Base-by-base conservation (phyloP, 2,113 vertebrate species). In the Phyllostomus hastatus region DNA sequence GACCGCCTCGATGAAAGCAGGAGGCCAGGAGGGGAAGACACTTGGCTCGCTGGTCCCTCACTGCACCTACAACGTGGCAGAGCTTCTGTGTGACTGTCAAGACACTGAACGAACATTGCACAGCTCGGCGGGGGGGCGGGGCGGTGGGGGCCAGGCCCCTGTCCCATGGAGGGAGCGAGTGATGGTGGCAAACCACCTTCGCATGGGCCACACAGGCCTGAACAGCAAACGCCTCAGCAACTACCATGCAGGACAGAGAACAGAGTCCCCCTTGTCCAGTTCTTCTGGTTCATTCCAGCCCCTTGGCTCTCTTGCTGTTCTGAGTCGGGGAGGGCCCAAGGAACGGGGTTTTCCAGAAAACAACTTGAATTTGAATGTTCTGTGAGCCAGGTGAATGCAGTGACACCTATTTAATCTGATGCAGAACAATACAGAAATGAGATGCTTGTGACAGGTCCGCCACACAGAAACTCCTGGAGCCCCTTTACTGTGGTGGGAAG, bases 101-200 rank as follows among this genome's bases (percentile, higher is more conserved):
- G 57, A 57, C n/a, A n/a, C 10, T n/a, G 61, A 48, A 11, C 16
- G 50, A 48, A 11, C 16, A 16, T 20, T 41, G 33, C 33, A 24
- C 19, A 64, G 64, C n/a, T 28, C 0, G 0, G 8, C 3, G 20
- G 2, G 11, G 46, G 10, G n/a, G n/a, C n/a, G n/a, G n/a, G n/a
- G n/a, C n/a, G n/a, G n/a, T n/a, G 50, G 50, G 50, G 50, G 0
- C 52, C 14, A 19, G 5, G 7, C 17, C 52, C 16, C 4, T 3
- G 0, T 5, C 26, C 59, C 31, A 7, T 0, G 2, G 33, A 79
- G 67, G 22, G 28, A 35, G 4, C 1, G 15, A 73, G 10, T 5
- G 1, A 17, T 15, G 75, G 19, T 22, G 1, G 9, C 3, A 14
- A 52, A 11, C 28, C 12, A 41, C 43, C 87, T 73, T 82, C 73